These are phyloP conservation scores for Miichthys miiuy DNA, from an alignment of 2,797 vertebrate genomes.

Conservation along the genomic window DNA sequence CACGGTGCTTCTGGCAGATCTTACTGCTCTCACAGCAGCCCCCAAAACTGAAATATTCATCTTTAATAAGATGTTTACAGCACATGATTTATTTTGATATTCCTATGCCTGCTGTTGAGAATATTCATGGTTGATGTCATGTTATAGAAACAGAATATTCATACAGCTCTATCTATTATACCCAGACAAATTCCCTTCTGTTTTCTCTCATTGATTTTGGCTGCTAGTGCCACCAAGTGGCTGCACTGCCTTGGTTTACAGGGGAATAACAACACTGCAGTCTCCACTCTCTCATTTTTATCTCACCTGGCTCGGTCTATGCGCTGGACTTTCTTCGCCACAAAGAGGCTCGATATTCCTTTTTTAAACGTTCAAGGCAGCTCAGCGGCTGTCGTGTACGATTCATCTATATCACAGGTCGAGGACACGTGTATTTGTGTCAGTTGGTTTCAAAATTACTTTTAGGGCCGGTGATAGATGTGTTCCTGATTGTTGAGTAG, in stretches of 20 bases:
- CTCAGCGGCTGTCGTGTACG: constrained; percentile 43
- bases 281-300: constrained; percentile 27
- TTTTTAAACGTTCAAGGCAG: constrained; percentile 50
- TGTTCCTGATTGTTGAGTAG: constrained; percentile 74
- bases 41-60: constrained; percentile 66
- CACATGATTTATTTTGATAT: constrained; percentile 69
- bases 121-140: constrained; percentile 49
- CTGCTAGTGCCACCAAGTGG: constrained; percentile 87
- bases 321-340: constrained; percentile 31
- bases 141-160: constrained; percentile 61
- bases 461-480: constrained; percentile 66
- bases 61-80: constrained; percentile 68
- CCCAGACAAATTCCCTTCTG: constrained; percentile 33
- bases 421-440: constrained; percentile 49
- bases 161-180: constrained; percentile 50
- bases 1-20: constrained; percentile 50
- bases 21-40: constrained; percentile 59
- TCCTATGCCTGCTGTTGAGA: constrained; percentile 56
- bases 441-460: constrained; percentile 68
- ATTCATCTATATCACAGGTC: constrained; percentile 54
- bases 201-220: constrained; percentile 79
- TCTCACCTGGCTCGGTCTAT: constrained; percentile 29
- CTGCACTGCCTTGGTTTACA: constrained; percentile 36
- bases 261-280: constrained; percentile 49
- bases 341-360: constrained; percentile 33